Evolutionary conservation across 2,888 invertebrate genomes (phyloP).

Genomic region (Polyploca ridens): DNA sequence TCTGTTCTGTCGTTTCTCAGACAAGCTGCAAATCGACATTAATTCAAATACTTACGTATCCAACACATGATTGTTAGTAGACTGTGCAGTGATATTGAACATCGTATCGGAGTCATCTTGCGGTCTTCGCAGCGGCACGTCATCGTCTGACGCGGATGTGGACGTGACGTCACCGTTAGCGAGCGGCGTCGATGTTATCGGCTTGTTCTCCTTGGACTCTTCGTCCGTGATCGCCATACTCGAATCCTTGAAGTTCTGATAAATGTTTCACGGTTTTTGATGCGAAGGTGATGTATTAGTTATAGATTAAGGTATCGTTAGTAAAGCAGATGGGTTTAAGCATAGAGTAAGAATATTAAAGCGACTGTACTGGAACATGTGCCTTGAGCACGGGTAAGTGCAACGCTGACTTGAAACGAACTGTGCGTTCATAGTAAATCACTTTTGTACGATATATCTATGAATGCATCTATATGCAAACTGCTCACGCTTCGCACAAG

Average conservation of each 20-base stretch:
- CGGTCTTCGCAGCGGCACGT: constrained; percentile 68
- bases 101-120: constrained; percentile 53
- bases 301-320: neutral
- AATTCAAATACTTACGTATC: constrained; percentile 44
- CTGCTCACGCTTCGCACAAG: too few relatives aligned
- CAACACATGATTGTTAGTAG: constrained; percentile 53
- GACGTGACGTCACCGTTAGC: constrained; percentile 64
- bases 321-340: neutral
- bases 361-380: too few relatives aligned
- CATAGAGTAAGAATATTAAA: neutral
- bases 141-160: constrained; percentile 69
- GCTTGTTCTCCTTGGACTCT: constrained; percentile 81
- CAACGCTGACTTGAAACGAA: too few relatives aligned
- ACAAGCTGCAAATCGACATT: too few relatives aligned
- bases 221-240: constrained; percentile 74
- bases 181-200: constrained; percentile 76
- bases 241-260: constrained; percentile 66
- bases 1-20: neutral
- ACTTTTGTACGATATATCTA: too few relatives aligned
- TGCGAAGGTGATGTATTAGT: neutral
- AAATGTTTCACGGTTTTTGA: constrained; percentile 10
- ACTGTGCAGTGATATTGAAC: constrained; percentile 48
- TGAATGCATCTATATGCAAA: too few relatives aligned
- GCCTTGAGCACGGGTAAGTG: too few relatives aligned
- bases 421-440: too few relatives aligned